Percentiles rank a stretch among this genome's conserved stretches.
These are phyloP conservation scores for Penaeus indicus DNA, from an alignment of 1,140 invertebrate species.

Conservation along the genomic window DNA sequence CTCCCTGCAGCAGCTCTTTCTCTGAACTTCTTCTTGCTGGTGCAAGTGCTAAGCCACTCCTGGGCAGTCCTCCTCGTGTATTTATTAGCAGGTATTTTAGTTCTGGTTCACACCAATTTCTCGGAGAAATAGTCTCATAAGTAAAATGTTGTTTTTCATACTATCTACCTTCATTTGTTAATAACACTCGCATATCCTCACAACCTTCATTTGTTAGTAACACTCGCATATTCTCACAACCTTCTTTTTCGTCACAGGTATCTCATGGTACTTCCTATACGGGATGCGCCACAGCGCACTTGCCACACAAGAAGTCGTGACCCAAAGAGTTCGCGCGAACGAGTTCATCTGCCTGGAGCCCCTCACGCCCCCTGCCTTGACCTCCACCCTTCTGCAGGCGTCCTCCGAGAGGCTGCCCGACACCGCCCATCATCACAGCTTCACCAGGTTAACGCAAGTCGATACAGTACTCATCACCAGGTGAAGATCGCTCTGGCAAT, in stretches of 20 bases:
- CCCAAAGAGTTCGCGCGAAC: background rate
- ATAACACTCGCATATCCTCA: too few species aligned
- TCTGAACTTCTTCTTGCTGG: conserved; percentile 46
- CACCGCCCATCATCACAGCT: background rate
- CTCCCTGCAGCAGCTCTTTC: conserved; percentile 51
- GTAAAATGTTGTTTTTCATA: too few species aligned
- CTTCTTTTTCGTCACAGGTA: background rate
- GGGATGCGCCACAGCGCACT: conserved; percentile 37
- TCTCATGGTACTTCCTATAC: conserved; percentile 36
- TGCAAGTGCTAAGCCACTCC: conserved; percentile 51
- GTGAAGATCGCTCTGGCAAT: conserved; percentile 10
- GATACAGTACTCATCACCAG: conserved; percentile 47
- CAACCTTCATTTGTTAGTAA: background rate
- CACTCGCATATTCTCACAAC: background rate
- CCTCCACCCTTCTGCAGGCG: conserved; percentile 37
- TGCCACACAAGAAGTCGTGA: conserved; percentile 15
- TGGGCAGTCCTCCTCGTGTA: conserved; percentile 25
- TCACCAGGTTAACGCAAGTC: conserved; percentile 43
- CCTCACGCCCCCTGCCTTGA: conserved; percentile 29
- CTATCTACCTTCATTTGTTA: background rate
- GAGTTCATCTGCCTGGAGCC: conserved; percentile 43
- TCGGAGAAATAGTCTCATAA: too few species aligned
- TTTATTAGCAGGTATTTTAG: conserved; percentile 30
- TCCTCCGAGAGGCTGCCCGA: background rate
- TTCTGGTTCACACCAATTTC: background rate